Evolutionary conservation across 2,888 invertebrate genomes (phyloP), one percentile per base, ranked within the genome.

Genomic region (Aphidius colemani): DNA sequence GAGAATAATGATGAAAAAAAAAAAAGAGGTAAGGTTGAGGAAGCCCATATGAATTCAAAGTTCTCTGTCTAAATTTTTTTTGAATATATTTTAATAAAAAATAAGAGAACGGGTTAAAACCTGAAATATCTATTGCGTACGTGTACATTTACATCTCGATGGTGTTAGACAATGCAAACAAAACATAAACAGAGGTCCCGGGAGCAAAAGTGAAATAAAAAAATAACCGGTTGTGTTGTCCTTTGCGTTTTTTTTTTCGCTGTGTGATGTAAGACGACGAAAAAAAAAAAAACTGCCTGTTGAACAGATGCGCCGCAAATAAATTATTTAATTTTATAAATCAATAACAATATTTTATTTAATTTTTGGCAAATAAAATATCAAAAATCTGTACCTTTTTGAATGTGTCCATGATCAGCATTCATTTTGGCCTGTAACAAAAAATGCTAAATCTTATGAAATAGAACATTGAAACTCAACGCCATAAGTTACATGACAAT

Each of bases 371-470:
- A 30, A 30, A 30, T 30, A 30, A 30, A 30, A 30, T 5, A 30
- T 5, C 3, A 30, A 3, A 30, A 30, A 30, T 30, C 83, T 81
- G 2, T 78, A 85, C 86, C 85, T 83, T 86, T 86, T 71, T 85
- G 85, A 83, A 86, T 82, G 71, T 86, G 85, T 61, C 75, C 74
- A 61, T 83, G 82, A 71, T 83, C 82, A 62, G 82, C 80, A 72
- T 84, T 85, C 86, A 86, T 86, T 75, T 86, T 86, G 63, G 86
- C 85, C 81, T 82, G 81, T 70, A 83, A 82, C 79, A 82, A 70
- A 78, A 81, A 80, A 74, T 82, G 82, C 82, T 82, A 71, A 72
- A 75, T 74, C 75, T 80, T 75, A 82, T 74, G 72, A 80, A 77
- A 75, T 80, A 78, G 77, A 78, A 79, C 74, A 67, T 67, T 57